phyloP scores from a whole-genome alignment of 2,888 invertebrate species.

The Polydrusus pterygomalis region DNA sequence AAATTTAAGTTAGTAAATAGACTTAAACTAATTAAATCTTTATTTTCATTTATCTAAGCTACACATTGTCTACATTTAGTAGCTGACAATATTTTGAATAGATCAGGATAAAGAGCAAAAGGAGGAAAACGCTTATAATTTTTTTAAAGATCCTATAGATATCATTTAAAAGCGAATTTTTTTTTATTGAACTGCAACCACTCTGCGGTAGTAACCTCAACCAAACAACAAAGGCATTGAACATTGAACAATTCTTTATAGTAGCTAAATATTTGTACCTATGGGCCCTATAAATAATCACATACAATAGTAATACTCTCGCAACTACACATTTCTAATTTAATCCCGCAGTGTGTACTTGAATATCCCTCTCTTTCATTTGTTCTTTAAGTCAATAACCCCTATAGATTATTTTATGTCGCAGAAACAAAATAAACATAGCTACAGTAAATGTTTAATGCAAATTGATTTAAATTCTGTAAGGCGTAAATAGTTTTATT shows the following conservation, averaged over 20 bases:
- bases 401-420: background rate
- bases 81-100: no score
- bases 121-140: no score
- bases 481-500: background rate
- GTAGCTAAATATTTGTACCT: no score
- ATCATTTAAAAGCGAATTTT: no score
- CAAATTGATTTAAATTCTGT: background rate
- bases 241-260: no score
- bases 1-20: no score
- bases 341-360: constrained; percentile 1
- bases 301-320: constrained; percentile 4
- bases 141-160: no score
- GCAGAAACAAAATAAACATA: background rate
- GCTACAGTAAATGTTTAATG: background rate
- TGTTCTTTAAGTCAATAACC: constrained; percentile 1
- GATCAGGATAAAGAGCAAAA: no score
- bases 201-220: background rate
- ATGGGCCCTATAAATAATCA: constrained; percentile 6
- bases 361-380: constrained; percentile 7
- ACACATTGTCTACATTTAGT: no score
- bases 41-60: no score
- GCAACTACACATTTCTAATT: constrained; percentile 12
- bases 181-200: background rate
- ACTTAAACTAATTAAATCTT: no score
- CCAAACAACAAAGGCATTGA: background rate